phyloP scores from a whole-genome alignment of 1,140 invertebrate genomes.

The Diprion similis region DNA sequence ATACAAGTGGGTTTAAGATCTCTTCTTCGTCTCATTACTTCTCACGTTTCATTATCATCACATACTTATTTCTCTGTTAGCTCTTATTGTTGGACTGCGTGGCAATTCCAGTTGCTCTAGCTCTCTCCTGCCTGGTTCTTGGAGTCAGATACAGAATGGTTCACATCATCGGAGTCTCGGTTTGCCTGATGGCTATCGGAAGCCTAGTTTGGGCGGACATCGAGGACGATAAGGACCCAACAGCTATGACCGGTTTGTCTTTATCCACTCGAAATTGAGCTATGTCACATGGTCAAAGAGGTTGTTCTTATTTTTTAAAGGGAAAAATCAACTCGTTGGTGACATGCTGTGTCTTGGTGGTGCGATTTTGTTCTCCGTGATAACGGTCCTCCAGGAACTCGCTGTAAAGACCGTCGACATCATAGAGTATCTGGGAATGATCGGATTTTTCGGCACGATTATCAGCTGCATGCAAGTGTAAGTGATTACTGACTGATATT shows the following conservation, averaged over 20 bases:
- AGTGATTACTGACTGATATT: constrained; percentile 60
- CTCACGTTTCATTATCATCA: background rate
- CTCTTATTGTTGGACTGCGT: constrained; percentile 78
- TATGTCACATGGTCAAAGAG: background rate
- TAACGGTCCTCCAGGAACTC: constrained; percentile 85
- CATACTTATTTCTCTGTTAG: too few relatives aligned
- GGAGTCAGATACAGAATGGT: constrained; percentile 75
- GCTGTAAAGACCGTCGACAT: constrained; percentile 81
- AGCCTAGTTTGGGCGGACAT: constrained; percentile 86
- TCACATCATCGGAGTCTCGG: constrained; percentile 81
- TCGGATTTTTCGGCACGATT: constrained; percentile 83
- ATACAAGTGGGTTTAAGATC: constrained; percentile 61
- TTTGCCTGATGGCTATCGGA: constrained; percentile 83
- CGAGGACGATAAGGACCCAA: constrained; percentile 64
- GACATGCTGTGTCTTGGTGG: constrained; percentile 86
- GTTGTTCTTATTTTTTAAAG: constrained; percentile 59
- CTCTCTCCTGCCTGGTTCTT: constrained; percentile 74
- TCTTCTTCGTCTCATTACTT: background rate
- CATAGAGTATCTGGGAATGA: constrained; percentile 85
- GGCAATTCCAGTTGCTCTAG: constrained; percentile 82
- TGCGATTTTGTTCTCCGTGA: constrained; percentile 81
- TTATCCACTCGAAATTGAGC: background rate
- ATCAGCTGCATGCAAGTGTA: constrained; percentile 82
- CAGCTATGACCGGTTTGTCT: constrained; percentile 65
- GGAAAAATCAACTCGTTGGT: constrained; percentile 80